phyloP scores from a whole-genome alignment of 1,140 invertebrate species.

The Aphidius ervi region DNA sequence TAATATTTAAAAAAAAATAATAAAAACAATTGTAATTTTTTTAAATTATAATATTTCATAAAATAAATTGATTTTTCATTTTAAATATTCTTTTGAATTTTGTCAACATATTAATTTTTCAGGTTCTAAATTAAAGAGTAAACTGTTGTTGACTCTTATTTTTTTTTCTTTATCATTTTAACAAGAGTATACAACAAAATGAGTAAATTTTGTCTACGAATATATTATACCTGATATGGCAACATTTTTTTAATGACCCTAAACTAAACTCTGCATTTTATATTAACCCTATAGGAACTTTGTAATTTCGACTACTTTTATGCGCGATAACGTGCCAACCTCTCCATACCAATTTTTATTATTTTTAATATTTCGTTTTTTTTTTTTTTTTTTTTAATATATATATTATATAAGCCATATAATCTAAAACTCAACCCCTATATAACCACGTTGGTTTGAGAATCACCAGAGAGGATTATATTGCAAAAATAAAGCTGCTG shows the following conservation, averaged over 20 bases:
- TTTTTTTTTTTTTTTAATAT: slow-evolving; percentile 1
- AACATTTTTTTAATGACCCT: slow-evolving; percentile 12
- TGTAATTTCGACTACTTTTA: slow-evolving; percentile 12
- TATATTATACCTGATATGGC: slow-evolving; percentile 10
- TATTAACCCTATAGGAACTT: neutral
- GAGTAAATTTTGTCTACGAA: slow-evolving; percentile 19
- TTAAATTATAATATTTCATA: too few relatives aligned
- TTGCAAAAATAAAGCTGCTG: slow-evolving; percentile 9
- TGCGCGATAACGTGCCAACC: slow-evolving; percentile 10
- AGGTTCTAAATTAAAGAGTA: slow-evolving; percentile 8
- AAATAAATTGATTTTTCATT: too few relatives aligned
- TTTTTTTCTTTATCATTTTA: slow-evolving; percentile 12
- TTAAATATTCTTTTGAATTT: neutral
- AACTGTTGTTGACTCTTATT: slow-evolving; percentile 10
- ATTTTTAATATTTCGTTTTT: neutral
- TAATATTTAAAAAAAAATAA: neutral
- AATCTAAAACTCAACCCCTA: neutral
- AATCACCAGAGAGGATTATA: neutral
- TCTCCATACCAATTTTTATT: neutral
- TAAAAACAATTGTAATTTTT: too few relatives aligned
- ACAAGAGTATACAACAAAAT: slow-evolving; percentile 16
- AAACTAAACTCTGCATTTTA: slow-evolving; percentile 4
- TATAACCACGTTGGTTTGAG: too few relatives aligned
- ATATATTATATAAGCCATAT: neutral
- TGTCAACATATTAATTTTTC: slow-evolving; percentile 23